Evolutionary conservation across 2,888 invertebrate species (phyloP), one percentile per base, ranked within the genome.

Genomic region (Drosophila atripex): DNA sequence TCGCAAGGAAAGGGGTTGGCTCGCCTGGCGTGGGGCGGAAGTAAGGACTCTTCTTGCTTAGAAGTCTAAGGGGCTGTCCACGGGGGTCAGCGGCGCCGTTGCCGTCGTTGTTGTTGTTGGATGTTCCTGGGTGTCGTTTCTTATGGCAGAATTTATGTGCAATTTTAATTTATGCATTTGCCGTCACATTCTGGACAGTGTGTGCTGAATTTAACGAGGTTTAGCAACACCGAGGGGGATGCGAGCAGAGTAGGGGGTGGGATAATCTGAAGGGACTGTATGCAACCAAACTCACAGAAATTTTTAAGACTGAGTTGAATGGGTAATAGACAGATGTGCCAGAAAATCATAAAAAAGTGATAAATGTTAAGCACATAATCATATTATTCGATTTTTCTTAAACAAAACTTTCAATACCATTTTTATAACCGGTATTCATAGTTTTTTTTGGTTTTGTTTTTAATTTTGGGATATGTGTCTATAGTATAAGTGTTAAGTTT

Each of bases 101-200:
- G 18, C 16, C 56, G 53, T 57, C 18, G 54, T 47, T 38, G 58
- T 57, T 23, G 54, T 47, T 38, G 58, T 54, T 51, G 58, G 32
- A 23, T 53, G 55, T 71, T 70, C 75, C 59, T 72, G 70, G 61
- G 21, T 68, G 73, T 52, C 73, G 59, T 78, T 82, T 82, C 80
- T 82, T 85, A 72, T 68, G 65, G 38, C 60, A 50, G 57, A 82
- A 82, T 82, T 82, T 76, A 82, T 82, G 74, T 70, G 70, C 68
- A 71, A 47, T 76, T 71, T 79, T 80, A 78, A 75, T 76, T 83
- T 78, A 83, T 83, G 84, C 75, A 73, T 71, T 65, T 73, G 61
- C 54, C 56, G 64, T 61, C 66, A 57, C 61, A 71, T 51, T 68
- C 59, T 55, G 72, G 54, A 55, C 57, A 57, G 59, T 59, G 68